Base-by-base conservation (phyloP, 2,113 vertebrate species). In the Eulacestoma nigropectus region DNA sequence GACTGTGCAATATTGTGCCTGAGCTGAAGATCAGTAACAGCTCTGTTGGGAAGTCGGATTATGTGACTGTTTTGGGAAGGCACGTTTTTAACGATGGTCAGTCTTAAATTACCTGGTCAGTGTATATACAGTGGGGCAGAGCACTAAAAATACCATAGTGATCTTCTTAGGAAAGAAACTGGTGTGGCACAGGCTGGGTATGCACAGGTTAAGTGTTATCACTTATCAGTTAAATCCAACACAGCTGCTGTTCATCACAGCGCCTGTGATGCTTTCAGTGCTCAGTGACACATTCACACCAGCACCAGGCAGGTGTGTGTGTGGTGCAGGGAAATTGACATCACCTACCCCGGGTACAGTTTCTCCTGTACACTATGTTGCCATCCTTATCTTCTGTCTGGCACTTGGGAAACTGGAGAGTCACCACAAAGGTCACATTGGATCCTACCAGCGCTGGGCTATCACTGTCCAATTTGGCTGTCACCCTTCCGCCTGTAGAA, bases 361-460 rank as follows among this genome's bases (percentile, higher is more conserved):
- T 98, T 65, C 97, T 98, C 63, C 99, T 96, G 81, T 99, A 98
- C 41, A 99, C 82, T 15, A 99, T 98, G 74, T 98, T 97, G 55
- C 99, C 98, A 9, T 96, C 95, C 4, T 95, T 91, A 25, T 99
- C 98, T 95, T 99, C 99, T 84, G 97, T 98, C 96, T 99, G 99
- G 90, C 99, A 99, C 19, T 97, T 98, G 46, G 99, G 98, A 73
- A 99, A 98, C 92, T 98, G 97, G 67, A 99, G 98, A 63, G 95
- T 98, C n/a, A 98, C 99, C 13, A 81, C 96, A 95, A 99, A 99
- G 5, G 98, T 98, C 74, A 99, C 57, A 1, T 95, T 94, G 49
- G 99, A 99, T 85, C 99, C 99, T 30, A 98, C 98, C 46, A 99
- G 98, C 3, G 99, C 99, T 6, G 99, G 99, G n/a, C 99, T 98